Percentiles rank a stretch among this genome's conserved stretches.
Conservation (phyloP, 2,888 invertebrate species). For the Blastobasis adustella region DNA sequence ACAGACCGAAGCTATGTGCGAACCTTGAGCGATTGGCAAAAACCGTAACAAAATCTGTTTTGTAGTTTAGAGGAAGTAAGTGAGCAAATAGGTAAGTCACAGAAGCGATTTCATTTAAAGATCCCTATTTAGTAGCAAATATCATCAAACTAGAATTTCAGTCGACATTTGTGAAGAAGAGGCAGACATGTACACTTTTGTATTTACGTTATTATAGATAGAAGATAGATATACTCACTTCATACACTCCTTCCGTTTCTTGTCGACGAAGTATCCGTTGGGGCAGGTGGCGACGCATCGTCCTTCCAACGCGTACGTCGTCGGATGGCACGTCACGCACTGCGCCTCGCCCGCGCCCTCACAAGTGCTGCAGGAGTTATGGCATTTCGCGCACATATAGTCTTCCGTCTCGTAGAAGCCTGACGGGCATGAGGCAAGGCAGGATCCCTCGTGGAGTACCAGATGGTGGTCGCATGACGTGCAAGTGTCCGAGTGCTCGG, state of each 20-base stretch:
- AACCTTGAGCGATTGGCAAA: too few relatives aligned
- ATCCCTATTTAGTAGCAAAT: too few relatives aligned
- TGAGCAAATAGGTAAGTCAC: too few relatives aligned
- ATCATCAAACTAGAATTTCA: neutral
- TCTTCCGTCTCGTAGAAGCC: slow-evolving; percentile 91
- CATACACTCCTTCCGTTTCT: slow-evolving; percentile 86
- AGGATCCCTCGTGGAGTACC: slow-evolving; percentile 86
- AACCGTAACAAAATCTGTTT: too few relatives aligned
- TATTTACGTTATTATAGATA: neutral
- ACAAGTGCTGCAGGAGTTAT: slow-evolving; percentile 87
- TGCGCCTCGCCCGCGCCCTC: slow-evolving; percentile 84
- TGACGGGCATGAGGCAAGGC: slow-evolving; percentile 87
- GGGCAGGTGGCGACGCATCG: slow-evolving; percentile 84
- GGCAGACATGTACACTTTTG: neutral
- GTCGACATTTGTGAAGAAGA: neutral
- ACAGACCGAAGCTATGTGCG: too few relatives aligned
- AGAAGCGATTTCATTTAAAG: too few relatives aligned
- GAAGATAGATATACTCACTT: slow-evolving; percentile 46
- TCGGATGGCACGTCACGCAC: slow-evolving; percentile 87
- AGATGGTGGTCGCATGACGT: slow-evolving; percentile 92
- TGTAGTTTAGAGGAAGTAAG: too few relatives aligned
- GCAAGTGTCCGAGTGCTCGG: slow-evolving; percentile 87
- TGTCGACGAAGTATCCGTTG: slow-evolving; percentile 83
- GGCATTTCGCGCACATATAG: slow-evolving; percentile 88
- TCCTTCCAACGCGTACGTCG: slow-evolving; percentile 81